Percentiles rank a stretch among this genome's conserved stretches.
phyloP scores from a whole-genome alignment of 2,888 invertebrate species.

The Tortricodes alternella region DNA sequence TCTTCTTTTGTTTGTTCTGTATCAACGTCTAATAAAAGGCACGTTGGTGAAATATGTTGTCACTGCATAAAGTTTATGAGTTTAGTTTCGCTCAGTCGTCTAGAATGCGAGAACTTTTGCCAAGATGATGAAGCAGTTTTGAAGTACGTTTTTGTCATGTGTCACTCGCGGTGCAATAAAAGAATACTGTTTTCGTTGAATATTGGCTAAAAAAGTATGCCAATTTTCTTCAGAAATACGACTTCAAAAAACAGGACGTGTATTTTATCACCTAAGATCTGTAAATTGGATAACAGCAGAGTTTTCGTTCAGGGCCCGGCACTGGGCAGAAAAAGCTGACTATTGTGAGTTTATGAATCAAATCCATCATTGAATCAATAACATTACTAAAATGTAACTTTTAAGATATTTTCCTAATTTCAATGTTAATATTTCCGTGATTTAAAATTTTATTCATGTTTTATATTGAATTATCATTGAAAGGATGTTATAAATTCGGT shows the following conservation, averaged over 20 bases:
- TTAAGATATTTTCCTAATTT: too few relatives aligned
- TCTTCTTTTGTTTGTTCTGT: constrained; percentile 12
- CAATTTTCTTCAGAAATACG: background rate
- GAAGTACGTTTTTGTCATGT: constrained; percentile 48
- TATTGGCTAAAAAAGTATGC: background rate
- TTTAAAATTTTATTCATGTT: too few relatives aligned
- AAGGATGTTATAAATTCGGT: constrained; percentile 20
- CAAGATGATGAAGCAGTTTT: constrained; percentile 50
- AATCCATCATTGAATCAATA: too few relatives aligned
- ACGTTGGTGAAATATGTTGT: constrained; percentile 77
- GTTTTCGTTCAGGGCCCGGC: too few relatives aligned
- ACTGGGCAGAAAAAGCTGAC: too few relatives aligned
- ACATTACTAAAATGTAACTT: too few relatives aligned
- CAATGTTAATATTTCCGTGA: too few relatives aligned
- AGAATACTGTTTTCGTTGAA: constrained; percentile 3
- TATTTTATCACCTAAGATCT: too few relatives aligned
- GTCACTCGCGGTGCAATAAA: constrained; percentile 38
- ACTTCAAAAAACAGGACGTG: too few relatives aligned
- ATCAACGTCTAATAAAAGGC: constrained; percentile 70
- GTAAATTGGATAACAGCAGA: too few relatives aligned
- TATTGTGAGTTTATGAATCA: too few relatives aligned
- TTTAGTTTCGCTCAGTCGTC: constrained; percentile 62
- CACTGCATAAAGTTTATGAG: constrained; percentile 79
- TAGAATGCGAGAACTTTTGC: constrained; percentile 60
- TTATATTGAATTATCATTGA: too few relatives aligned